A percentile compares a stretch with the other conserved stretches of the same genome.
Evolutionary conservation across 2,113 vertebrate genomes (phyloP).

Genomic region (Euleptes europaea): DNA sequence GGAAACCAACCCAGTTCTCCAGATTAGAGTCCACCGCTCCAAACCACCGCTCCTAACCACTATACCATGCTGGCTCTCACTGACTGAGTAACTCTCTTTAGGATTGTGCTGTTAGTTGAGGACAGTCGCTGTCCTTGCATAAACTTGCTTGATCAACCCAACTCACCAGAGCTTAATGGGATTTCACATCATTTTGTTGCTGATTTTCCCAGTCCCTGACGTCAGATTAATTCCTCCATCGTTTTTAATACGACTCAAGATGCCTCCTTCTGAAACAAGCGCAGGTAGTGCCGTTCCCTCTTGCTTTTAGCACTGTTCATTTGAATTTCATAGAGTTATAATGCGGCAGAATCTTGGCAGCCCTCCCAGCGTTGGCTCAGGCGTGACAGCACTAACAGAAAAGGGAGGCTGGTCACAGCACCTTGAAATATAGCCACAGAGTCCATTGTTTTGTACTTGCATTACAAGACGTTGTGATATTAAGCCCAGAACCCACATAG

Average conservation of each 20-base stretch:
- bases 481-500: neutral
- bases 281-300: neutral
- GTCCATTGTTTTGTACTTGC: neutral
- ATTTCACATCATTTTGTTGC: neutral
- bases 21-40: too few species aligned
- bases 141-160: neutral
- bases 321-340: conserved; percentile 13
- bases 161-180: neutral
- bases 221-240: neutral
- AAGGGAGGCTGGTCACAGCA: neutral
- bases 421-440: neutral
- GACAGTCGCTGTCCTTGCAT: neutral
- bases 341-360: conserved; percentile 4
- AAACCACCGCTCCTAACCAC: too few species aligned
- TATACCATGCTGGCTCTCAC: too few species aligned
- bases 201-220: neutral
- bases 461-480: neutral
- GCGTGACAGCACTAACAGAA: neutral
- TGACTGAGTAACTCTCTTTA: too few species aligned
- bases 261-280: neutral
- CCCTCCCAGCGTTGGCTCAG: neutral
- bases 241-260: neutral
- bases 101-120: too few species aligned
- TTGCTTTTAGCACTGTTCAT: neutral
- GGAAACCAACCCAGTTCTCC: too few species aligned